Evolutionary conservation across 1,140 invertebrate species (phyloP).

Genomic region (Drosophila oshimai): DNA sequence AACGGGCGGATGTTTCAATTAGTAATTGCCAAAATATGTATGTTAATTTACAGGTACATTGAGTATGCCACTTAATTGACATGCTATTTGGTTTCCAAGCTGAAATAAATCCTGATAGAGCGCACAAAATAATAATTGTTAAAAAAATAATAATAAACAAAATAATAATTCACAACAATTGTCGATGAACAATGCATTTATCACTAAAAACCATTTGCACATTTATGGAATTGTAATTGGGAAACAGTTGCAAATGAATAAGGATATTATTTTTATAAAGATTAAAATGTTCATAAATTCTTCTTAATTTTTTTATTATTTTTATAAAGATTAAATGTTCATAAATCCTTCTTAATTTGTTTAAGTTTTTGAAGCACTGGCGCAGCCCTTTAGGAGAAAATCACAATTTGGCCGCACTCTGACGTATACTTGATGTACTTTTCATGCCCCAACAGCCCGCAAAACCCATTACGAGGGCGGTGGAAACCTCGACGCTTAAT

Average conservation of each 20-base stretch:
- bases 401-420: neutral
- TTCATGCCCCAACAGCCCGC: neutral
- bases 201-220: neutral
- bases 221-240: neutral
- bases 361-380: no score
- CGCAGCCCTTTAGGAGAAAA: no score
- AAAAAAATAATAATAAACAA: no score
- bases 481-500: constrained; percentile 1
- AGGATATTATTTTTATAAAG: no score
- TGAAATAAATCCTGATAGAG: neutral
- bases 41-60: neutral
- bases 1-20: constrained; percentile 16
- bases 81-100: neutral
- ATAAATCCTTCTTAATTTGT: no score
- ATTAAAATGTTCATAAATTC: no score
- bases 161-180: neutral
- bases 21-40: neutral
- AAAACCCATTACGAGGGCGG: constrained; percentile 8
- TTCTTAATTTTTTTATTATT: no score
- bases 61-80: neutral
- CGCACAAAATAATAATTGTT: neutral
- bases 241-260: no score
- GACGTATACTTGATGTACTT: constrained; percentile 1
- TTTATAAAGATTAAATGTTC: no score
- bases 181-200: neutral